Conservation (phyloP, 2,797 vertebrate genomes). For the Onychomys leucogaster region DNA sequence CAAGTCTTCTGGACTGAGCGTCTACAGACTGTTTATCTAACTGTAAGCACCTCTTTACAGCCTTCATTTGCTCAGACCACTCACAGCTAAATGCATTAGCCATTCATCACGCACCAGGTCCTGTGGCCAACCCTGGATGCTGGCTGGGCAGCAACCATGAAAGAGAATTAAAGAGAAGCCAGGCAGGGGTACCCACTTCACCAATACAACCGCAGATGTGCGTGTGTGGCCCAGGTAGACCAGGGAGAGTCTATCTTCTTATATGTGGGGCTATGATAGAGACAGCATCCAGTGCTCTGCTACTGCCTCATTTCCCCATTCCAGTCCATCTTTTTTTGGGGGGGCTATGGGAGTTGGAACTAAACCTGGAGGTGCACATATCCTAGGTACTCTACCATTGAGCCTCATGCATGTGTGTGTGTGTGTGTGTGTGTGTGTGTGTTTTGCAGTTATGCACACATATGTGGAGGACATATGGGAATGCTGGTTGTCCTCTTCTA, state of each 20-base stretch:
- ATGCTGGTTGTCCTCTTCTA: neutral
- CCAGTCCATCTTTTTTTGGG: neutral
- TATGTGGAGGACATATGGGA: neutral
- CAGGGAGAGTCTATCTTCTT: neutral
- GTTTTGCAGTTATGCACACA: neutral
- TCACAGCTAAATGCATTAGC: neutral
- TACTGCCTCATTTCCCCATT: neutral
- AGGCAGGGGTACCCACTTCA: neutral
- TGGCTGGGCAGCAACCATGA: neutral
- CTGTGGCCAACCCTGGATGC: neutral
- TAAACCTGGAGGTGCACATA: neutral
- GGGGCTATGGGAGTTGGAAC: neutral
- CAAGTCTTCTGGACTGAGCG: neutral
- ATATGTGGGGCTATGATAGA: neutral
- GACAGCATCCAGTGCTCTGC: neutral
- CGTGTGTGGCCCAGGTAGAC: neutral
- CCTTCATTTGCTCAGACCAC: neutral
- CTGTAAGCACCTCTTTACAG: neutral
- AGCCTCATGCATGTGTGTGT: neutral
- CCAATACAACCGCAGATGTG: neutral
- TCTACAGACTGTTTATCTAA: neutral
- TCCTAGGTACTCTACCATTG: neutral
- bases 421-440: neutral
- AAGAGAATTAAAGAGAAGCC: neutral
- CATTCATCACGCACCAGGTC: neutral